Conservation (phyloP, 2,113 vertebrate species). For the Pan troglodytes region NHGRI_mPanTro3-v2.1_pri NC_072413.2:86311001-86311500, state of each 20-base stretch:
- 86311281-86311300: not conserved
- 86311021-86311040: not conserved
- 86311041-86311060: not conserved
- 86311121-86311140: not conserved
- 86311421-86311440: not conserved
- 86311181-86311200: not conserved
- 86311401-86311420: not conserved
- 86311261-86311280: not conserved
- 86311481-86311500: not conserved
- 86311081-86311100: slow-evolving; percentile 22
- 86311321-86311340: not conserved
- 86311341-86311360: not conserved
- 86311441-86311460: not conserved
- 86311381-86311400: too few relatives aligned
- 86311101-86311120: slow-evolving; percentile 10
- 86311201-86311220: not conserved
- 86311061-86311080: not conserved
- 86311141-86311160: not conserved
- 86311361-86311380: accelerated
- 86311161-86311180: not conserved
- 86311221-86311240: not conserved
- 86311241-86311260: not conserved
- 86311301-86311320: not conserved
- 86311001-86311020: not conserved
- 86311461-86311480: not conserved